These are phyloP conservation scores for Riptortus pedestris DNA, from an alignment of 1,140 invertebrate species.

Conservation along the genomic window DNA sequence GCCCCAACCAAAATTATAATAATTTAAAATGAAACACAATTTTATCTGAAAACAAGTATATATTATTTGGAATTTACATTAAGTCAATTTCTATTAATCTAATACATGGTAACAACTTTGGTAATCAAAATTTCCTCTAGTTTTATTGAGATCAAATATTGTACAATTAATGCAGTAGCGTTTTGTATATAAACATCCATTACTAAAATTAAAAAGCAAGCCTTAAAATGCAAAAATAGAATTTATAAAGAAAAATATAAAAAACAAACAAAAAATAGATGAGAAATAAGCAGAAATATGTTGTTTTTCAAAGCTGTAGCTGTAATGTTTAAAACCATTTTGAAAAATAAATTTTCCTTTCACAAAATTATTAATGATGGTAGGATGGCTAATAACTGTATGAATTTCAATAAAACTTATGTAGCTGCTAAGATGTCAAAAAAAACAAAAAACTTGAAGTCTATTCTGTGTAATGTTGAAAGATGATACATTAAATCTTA, in stretches of 20 bases:
- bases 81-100: neutral
- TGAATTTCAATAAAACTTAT: too few relatives aligned
- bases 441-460: too few relatives aligned
- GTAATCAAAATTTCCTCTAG: conserved; percentile 10
- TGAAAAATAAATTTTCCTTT: too few relatives aligned
- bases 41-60: conserved; percentile 6
- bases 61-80: conserved; percentile 1
- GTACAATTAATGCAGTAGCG: conserved; percentile 12
- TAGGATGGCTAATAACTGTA: too few relatives aligned
- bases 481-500: too few relatives aligned
- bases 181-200: conserved; percentile 3
- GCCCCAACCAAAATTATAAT: too few relatives aligned
- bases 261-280: neutral
- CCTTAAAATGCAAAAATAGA: neutral
- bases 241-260: neutral
- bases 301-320: too few relatives aligned
- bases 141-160: conserved; percentile 10
- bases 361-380: too few relatives aligned
- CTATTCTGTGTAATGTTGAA: too few relatives aligned
- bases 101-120: conserved; percentile 6
- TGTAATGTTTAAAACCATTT: too few relatives aligned
- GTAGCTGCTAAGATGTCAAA: too few relatives aligned
- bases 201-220: neutral
- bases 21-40: too few relatives aligned
- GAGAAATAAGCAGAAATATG: neutral